Conservation (phyloP, 1,140 invertebrate species). For the Bombus picipes region DNA sequence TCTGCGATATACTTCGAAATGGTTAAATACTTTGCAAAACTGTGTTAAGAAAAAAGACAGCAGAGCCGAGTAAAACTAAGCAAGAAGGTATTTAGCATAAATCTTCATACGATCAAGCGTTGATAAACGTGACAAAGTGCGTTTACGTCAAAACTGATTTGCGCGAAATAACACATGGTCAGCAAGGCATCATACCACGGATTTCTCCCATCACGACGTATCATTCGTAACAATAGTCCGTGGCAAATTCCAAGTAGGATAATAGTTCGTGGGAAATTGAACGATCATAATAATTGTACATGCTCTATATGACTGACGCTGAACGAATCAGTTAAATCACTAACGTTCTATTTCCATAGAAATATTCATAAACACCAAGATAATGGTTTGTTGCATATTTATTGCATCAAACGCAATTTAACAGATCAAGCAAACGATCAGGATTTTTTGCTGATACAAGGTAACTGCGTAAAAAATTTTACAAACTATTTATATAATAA, state of each 20-base stretch:
- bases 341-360: background rate
- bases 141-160: constrained; percentile 24
- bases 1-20: too few species aligned
- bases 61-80: background rate
- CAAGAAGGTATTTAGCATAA: background rate
- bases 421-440: too few species aligned
- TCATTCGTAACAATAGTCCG: constrained; percentile 28
- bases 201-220: constrained; percentile 28
- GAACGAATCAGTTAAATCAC: background rate
- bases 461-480: too few species aligned
- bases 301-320: background rate
- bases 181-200: background rate
- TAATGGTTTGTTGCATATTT: too few species aligned
- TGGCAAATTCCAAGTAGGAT: constrained; percentile 16
- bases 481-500: too few species aligned
- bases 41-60: too few species aligned
- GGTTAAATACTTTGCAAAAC: too few species aligned
- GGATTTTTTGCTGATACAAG: too few species aligned
- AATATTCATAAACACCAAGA: too few species aligned
- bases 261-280: constrained; percentile 31
- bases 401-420: too few species aligned
- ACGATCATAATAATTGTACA: constrained; percentile 31
- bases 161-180: constrained; percentile 19
- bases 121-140: background rate
- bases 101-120: too few species aligned